Evolutionary conservation across 1,140 invertebrate genomes (phyloP).

Genomic region (Atta colombica): DNA sequence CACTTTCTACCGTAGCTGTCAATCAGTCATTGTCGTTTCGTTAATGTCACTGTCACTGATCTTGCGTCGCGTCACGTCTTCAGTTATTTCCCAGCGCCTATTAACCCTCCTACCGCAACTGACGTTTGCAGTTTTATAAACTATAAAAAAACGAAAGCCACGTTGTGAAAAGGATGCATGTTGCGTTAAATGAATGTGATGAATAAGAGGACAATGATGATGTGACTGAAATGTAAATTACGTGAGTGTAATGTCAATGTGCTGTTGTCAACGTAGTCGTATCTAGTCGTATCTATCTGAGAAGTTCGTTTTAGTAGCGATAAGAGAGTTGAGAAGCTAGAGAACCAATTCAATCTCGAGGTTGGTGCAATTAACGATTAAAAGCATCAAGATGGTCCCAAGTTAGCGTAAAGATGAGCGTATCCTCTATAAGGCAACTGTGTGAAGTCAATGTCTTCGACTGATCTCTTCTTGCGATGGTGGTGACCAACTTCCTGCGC

Average conservation of each 20-base stretch:
- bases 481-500: conserved; percentile 88
- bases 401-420: conserved; percentile 65
- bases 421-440: conserved; percentile 88
- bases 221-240: conserved; percentile 34
- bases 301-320: background rate
- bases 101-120: conserved; percentile 44
- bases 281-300: background rate
- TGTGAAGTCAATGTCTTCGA: conserved; percentile 77
- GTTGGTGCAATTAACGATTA: conserved; percentile 22
- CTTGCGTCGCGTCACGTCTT: conserved; percentile 46
- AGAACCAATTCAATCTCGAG: conserved; percentile 5
- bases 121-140: conserved; percentile 29
- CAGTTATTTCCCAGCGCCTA: conserved; percentile 14
- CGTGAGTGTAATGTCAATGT: background rate
- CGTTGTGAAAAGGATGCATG: conserved; percentile 18
- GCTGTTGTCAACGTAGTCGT: conserved; percentile 29
- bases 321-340: background rate
- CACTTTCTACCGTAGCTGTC: conserved; percentile 70
- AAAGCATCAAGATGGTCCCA: conserved; percentile 59
- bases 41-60: conserved; percentile 73
- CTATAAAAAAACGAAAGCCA: conserved; percentile 31
- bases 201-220: conserved; percentile 25
- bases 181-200: conserved; percentile 9
- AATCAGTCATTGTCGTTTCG: conserved; percentile 60
- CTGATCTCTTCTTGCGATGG: conserved; percentile 87